Conservation (phyloP, 2,888 invertebrate genomes). For the Caradrina kadenii region DNA sequence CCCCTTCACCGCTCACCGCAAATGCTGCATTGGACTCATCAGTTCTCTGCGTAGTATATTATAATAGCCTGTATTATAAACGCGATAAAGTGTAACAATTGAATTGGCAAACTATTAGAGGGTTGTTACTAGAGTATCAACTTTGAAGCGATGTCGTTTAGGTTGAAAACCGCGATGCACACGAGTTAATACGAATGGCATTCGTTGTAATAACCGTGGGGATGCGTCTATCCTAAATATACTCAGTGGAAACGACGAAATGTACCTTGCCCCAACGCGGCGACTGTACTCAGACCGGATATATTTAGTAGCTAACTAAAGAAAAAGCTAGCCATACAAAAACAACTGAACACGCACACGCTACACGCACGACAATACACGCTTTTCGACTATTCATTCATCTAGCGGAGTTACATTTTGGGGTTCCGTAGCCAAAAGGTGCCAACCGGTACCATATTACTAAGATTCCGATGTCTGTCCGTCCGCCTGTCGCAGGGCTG, state of each 20-base stretch:
- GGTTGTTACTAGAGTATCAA: slow-evolving; percentile 5
- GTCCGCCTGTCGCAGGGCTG: no score
- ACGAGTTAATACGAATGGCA: slow-evolving; percentile 71
- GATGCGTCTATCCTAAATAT: slow-evolving; percentile 16
- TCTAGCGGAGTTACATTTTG: no score
- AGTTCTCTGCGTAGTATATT: neutral
- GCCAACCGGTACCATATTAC: no score
- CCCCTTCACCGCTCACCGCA: slow-evolving; percentile 55
- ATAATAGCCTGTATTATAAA: slow-evolving; percentile 6
- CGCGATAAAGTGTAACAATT: slow-evolving; percentile 22
- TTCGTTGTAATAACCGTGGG: slow-evolving; percentile 69
- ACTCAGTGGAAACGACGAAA: neutral
- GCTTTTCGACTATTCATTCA: no score
- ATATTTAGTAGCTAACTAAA: no score
- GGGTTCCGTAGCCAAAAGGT: no score
- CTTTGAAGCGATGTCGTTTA: slow-evolving; percentile 14
- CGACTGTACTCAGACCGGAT: no score
- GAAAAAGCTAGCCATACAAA: no score
- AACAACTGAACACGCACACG: no score
- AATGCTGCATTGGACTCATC: slow-evolving; percentile 9
- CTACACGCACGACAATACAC: no score
- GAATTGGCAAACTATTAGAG: neutral
- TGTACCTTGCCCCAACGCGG: no score
- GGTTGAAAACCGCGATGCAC: slow-evolving; percentile 35
- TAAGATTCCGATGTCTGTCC: no score